Conservation (phyloP, 1,140 invertebrate species). For the Whitmania pigra region DNA sequence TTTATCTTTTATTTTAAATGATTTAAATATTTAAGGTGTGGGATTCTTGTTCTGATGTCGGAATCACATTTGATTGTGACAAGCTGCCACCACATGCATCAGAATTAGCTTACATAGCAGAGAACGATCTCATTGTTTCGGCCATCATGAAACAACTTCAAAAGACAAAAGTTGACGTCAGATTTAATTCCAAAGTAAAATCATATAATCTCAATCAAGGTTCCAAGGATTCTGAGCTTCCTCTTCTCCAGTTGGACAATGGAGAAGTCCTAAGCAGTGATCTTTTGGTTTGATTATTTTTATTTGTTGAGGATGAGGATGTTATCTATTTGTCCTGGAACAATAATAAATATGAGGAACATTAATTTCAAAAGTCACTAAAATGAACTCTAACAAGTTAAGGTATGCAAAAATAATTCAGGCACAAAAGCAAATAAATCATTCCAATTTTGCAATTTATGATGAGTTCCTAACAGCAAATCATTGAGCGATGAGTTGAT, state of each 20-base stretch:
- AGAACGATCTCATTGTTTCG: constrained; percentile 73
- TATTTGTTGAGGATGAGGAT: constrained; percentile 40
- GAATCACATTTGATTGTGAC: constrained; percentile 69
- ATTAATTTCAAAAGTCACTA: no score
- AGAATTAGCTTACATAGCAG: constrained; percentile 73
- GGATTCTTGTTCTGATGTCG: constrained; percentile 74
- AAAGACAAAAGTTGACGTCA: constrained; percentile 41
- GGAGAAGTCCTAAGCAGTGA: constrained; percentile 40
- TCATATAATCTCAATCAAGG: constrained; percentile 44
- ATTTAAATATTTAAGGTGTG: constrained; percentile 54
- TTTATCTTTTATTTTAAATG: not conserved
- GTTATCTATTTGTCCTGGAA: constrained; percentile 13
- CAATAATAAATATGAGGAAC: no score
- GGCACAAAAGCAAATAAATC: not conserved
- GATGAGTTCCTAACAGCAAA: not conserved
- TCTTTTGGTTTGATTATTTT: constrained; percentile 41
- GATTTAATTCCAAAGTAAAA: constrained; percentile 45
- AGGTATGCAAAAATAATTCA: no score
- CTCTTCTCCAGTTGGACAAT: constrained; percentile 39
- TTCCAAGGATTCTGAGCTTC: constrained; percentile 30
- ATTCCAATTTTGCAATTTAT: not conserved
- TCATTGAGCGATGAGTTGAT: not conserved
- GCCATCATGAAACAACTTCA: constrained; percentile 48
- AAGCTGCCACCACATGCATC: constrained; percentile 50
- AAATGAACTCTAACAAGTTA: no score